Conservation (phyloP, 2,888 invertebrate genomes). For the Himalopsyche tibetana region DNA sequence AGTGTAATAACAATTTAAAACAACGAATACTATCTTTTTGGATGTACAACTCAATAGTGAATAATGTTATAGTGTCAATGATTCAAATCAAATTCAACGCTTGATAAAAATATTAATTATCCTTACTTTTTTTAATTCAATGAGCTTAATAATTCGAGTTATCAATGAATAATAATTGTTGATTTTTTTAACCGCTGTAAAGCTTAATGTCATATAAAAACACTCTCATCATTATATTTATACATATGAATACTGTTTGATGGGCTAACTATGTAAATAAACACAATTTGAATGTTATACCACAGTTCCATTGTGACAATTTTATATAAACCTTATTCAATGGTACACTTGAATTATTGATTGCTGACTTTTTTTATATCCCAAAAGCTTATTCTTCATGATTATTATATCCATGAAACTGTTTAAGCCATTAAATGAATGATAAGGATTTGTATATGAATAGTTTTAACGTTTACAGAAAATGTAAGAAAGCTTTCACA, state of each 20-base stretch:
- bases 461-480: not conserved
- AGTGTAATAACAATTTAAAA: not conserved
- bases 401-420: not conserved
- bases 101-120: too few relatives aligned
- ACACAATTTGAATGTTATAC: too few relatives aligned
- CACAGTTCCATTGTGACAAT: too few relatives aligned
- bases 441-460: not conserved
- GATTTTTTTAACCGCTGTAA: too few relatives aligned
- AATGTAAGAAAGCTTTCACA: not conserved
- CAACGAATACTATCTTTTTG: conserved; percentile 33
- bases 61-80: not conserved
- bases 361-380: not conserved
- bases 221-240: too few relatives aligned
- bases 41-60: not conserved
- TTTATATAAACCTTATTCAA: not conserved
- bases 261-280: too few relatives aligned
- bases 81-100: too few relatives aligned
- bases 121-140: too few relatives aligned
- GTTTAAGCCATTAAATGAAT: not conserved
- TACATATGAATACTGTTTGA: too few relatives aligned
- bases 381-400: not conserved
- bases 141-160: too few relatives aligned
- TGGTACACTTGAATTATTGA: conserved; percentile 5
- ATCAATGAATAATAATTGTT: too few relatives aligned
- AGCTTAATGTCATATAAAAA: too few relatives aligned